Percentiles rank a stretch among this genome's conserved stretches.
Conservation (phyloP, 2,797 vertebrate genomes). For the Smutsia gigantea region DNA sequence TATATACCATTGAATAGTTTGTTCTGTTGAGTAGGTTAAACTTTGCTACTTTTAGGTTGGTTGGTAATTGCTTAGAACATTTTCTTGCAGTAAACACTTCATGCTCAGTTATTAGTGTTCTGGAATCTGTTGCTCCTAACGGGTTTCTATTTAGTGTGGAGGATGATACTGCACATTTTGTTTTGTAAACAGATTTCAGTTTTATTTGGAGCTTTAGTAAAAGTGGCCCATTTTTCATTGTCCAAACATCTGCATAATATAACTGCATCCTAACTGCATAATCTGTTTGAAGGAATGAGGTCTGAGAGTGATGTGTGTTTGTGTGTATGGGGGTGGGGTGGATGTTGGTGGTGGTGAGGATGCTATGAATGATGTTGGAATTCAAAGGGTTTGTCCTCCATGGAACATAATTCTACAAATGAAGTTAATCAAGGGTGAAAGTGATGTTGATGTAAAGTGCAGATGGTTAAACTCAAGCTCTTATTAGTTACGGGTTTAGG, state of each 20-base stretch:
- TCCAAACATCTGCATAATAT: neutral
- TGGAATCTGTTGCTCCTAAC: neutral
- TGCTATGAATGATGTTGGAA: conserved; percentile 3
- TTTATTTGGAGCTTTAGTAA: conserved; percentile 30
- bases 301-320: neutral
- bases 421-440: neutral
- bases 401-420: neutral
- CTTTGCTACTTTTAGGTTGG: neutral
- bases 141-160: neutral
- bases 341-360: neutral
- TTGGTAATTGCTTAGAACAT: neutral
- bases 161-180: neutral
- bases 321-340: neutral
- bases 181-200: neutral
- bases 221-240: neutral
- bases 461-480: neutral
- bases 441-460: neutral
- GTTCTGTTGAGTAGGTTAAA: neutral
- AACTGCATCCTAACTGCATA: neutral
- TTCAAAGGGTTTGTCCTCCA: neutral
- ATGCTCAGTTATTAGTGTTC: neutral
- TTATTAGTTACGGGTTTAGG: neutral
- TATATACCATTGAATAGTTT: neutral
- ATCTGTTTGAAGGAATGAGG: neutral
- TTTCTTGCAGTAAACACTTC: conserved; percentile 28